phyloP scores from a whole-genome alignment of 2,113 vertebrate species.

The Gnathonemus longibarbis region DNA sequence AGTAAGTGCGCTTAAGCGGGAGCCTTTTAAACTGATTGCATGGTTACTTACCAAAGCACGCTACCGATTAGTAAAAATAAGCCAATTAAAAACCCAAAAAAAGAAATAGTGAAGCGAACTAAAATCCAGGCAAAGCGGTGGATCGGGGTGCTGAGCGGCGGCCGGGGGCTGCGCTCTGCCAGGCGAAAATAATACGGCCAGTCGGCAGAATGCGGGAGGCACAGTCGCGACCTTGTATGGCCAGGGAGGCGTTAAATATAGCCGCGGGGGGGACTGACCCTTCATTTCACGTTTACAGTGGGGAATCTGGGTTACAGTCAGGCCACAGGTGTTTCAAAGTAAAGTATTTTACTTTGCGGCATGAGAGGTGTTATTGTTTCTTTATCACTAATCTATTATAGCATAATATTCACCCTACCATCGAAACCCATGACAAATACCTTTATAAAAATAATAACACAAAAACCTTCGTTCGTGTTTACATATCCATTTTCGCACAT shows the following conservation, averaged over 20 bases:
- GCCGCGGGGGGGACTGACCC: constrained; percentile 47
- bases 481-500: not conserved
- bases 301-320: not conserved
- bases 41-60: constrained; percentile 67
- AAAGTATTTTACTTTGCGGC: not conserved
- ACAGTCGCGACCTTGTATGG: constrained; percentile 94
- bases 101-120: not conserved
- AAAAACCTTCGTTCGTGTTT: not conserved
- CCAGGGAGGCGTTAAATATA: constrained; percentile 86
- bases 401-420: not conserved
- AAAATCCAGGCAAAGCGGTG: constrained; percentile 51
- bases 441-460: not conserved
- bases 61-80: constrained; percentile 40
- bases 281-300: not conserved
- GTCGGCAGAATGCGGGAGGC: constrained; percentile 85
- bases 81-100: constrained; percentile 24
- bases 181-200: constrained; percentile 95
- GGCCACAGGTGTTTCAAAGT: not conserved
- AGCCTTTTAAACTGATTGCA: not conserved
- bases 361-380: not conserved
- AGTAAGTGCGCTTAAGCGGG: not conserved
- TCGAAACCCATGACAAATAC: not conserved
- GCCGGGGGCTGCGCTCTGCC: constrained; percentile 66
- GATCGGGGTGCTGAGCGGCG: constrained; percentile 47
- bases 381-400: not conserved